Base-by-base conservation (phyloP, 2,113 vertebrate genomes). In the Apeltes quadracus region DNA sequence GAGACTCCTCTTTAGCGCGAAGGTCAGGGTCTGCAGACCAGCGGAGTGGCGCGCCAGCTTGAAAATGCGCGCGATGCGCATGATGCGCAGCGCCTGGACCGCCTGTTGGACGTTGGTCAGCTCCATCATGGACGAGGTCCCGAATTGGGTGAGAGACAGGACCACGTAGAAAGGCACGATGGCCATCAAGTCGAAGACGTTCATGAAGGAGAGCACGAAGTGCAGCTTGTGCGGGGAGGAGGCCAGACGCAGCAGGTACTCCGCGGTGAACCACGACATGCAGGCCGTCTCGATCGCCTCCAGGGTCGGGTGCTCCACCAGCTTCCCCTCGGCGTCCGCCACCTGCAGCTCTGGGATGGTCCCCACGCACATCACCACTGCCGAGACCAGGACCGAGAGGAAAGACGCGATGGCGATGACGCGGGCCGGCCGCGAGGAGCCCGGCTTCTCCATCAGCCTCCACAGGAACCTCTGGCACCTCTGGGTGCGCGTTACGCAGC, bases 341-440 rank as follows among this genome's bases (percentile, higher is more conserved):
- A 97, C 93, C 87, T 99, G 98, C n/a, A 98, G 89, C 81, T 98
- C 98, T 0, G 98, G 98, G 51, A 99, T 95, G 70, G 98, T 99
- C 18, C 97, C 96, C 78, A 98, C 61, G 69, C 97, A 99, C 98
- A 99, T 97, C 68, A 98, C 97, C 18, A 96, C 89, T 0, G 98
- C 98, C 0, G 98, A 99, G 15, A 94, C 84, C 32, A 99, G 90
- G 81, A 99, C 94, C 81, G 96, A 96, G 68, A 98, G 90, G 76
- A 98, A 99, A 32, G 97, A 99, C 0, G 95, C 84, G 50, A 99
- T 93, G 13, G 98, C 96, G 0, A 96, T 90, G 20, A 96, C 86
- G 64, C 97, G 93, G 54, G 98, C 97, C 0, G 95, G 89, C 62
- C 93, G 89, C 0, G 98, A 99, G 0, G 98, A 98, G 44, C 94